phyloP scores from a whole-genome alignment of 2,888 invertebrate species.

The Aproaerema taeniolella region DNA sequence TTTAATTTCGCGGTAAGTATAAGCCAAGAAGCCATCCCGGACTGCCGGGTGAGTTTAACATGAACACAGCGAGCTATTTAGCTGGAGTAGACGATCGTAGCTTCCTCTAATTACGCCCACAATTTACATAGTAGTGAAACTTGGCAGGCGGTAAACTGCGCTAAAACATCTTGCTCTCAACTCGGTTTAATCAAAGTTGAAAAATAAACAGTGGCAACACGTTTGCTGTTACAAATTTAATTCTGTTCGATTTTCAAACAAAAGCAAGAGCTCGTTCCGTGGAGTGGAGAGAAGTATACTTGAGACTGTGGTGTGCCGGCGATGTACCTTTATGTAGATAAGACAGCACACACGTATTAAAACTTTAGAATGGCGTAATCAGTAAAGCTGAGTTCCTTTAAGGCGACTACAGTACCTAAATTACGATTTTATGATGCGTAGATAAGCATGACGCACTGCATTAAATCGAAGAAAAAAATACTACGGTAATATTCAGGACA shows the following conservation, averaged over 20 bases:
- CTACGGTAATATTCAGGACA: too few species aligned
- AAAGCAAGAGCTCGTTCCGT: constrained; percentile 50
- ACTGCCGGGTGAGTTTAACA: constrained; percentile 41
- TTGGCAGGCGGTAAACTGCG: constrained; percentile 50
- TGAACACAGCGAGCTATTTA: constrained; percentile 40
- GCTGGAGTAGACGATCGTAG: constrained; percentile 42
- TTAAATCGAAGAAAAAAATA: too few species aligned
- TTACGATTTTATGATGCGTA: too few species aligned
- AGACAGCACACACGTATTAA: constrained; percentile 71
- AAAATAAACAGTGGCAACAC: constrained; percentile 27
- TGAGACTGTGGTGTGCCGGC: too few species aligned
- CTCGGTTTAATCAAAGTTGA: constrained; percentile 21
- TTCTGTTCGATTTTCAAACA: constrained; percentile 59
- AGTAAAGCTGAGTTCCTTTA: too few species aligned
- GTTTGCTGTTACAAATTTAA: constrained; percentile 43
- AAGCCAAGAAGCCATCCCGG: constrained; percentile 35
- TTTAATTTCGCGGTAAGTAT: too few species aligned
- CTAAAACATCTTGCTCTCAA: constrained; percentile 33
- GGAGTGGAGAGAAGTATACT: constrained; percentile 51
- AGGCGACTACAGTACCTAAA: too few species aligned
- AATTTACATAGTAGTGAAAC: constrained; percentile 56
- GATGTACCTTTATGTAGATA: too few species aligned
- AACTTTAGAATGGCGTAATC: too few species aligned
- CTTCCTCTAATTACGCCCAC: constrained; percentile 51
- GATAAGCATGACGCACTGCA: too few species aligned